phyloP scores from a whole-genome alignment of 2,113 vertebrate genomes.

The mouse (Mus musculus) region DNA sequence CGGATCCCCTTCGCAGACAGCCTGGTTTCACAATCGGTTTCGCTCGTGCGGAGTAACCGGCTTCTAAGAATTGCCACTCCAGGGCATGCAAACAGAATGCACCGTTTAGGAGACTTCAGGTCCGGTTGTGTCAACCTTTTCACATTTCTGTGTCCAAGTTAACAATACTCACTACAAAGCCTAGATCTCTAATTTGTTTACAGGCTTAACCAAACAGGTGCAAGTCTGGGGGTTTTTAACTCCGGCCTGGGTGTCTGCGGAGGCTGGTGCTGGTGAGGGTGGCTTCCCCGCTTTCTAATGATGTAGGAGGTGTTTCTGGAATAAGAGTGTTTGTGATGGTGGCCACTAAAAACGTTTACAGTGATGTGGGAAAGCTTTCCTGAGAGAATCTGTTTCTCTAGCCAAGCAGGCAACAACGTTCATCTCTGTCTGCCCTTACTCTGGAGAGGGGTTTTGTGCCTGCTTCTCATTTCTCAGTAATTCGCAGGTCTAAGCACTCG shows the following conservation, averaged over 20 bases:
- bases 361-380: not conserved
- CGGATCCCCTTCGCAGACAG: not conserved
- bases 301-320: not conserved
- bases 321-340: not conserved
- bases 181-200: not conserved
- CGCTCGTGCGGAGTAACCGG: not conserved
- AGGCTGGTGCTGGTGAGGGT: not conserved
- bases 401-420: not conserved
- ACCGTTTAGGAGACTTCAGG: not conserved
- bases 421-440: conserved; percentile 23
- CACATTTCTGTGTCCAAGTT: conserved; percentile 48
- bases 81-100: not conserved
- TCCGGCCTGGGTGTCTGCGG: not conserved
- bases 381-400: conserved; percentile 18
- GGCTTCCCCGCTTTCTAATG: not conserved
- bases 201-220: not conserved
- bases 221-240: not conserved
- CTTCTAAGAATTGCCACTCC: conserved; percentile 34
- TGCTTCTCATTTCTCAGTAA: not conserved
- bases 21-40: not conserved
- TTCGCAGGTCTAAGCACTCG: not conserved
- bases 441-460: not conserved
- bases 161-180: not conserved
- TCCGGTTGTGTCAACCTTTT: not conserved
- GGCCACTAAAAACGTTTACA: not conserved